Base-by-base conservation (phyloP, 2,888 invertebrate species). In the Andrena marginata region DNA sequence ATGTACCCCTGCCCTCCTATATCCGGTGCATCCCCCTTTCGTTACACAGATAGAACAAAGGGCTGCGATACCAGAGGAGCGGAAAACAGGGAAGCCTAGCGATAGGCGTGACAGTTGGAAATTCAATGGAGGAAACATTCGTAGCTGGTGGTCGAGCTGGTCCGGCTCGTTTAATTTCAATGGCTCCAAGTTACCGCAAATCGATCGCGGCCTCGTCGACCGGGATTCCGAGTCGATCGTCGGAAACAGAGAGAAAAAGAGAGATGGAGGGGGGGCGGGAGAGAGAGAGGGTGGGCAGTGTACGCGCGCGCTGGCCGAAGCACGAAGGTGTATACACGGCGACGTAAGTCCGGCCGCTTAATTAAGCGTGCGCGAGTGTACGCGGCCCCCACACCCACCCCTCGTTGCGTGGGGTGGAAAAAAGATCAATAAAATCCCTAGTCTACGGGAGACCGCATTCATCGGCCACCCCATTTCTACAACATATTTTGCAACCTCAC, bases 361-460 rank as follows among this genome's bases (percentile, higher is more conserved):
- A 87, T 88, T 89, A 88, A 89, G 87, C 87, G 82, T 68, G 81
- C 85, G 82, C 77, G 82, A 80, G 84, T 80, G 68, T 65, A 73
- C 79, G 78, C 78, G 71, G 56, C 79, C 35, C 64, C 35, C 56
- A 33, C 29, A 13, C 31, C 69, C 62, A n/a, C 31, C 31, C 35
- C 49, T 29, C 23, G 29, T 59, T 33, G 80, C 80, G 74, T 65
- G 80, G 85, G 86, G 82, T 85, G 81, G 87, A 89, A 90, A 90
- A 90, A 89, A 92, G 93, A 93, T 93, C 93, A 93, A 93, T 93
- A 93, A 93, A 92, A 92, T 93, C 91, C 91, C 89, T 91, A 91
- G 92, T 91, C 92, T 91, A 92, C 91, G 90, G 91, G 89, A 91
- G 91, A 90, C 92, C 91, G 91, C 92, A 92, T 93, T 92, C 93